A percentile compares a stretch with the other conserved stretches of the same genome.
Conservation (phyloP, 2,797 vertebrate species). For the Pyrocephalus nanus region DNA sequence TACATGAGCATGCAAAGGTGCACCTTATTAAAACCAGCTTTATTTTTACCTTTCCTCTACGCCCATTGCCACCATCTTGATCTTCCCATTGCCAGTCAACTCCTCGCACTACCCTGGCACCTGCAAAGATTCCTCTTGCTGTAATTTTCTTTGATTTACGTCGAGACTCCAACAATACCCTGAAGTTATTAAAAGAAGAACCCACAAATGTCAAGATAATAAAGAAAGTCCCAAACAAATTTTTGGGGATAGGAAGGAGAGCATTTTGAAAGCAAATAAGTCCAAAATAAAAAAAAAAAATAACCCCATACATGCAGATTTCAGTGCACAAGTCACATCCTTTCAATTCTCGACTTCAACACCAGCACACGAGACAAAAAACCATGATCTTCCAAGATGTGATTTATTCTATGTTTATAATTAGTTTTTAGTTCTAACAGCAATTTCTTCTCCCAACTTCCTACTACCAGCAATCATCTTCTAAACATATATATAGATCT, state of each 20-base stretch:
- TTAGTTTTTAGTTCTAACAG: not conserved
- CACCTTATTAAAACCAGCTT: not conserved
- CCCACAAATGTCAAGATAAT: conserved; percentile 37
- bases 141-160: conserved; percentile 99
- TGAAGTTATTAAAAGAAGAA: conserved; percentile 74
- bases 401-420: not conserved
- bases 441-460: not conserved
- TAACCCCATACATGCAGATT: not conserved
- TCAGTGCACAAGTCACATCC: not conserved
- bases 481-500: not conserved
- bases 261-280: not conserved
- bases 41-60: conserved; percentile 92
- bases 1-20: not conserved
- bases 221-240: not conserved
- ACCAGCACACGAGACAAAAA: not conserved
- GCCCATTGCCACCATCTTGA: conserved; percentile 97
- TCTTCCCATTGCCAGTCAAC: conserved; percentile 99
- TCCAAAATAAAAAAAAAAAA: not conserved
- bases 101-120: conserved; percentile 94
- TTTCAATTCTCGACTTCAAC: not conserved
- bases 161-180: conserved; percentile 96
- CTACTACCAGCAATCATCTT: not conserved
- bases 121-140: conserved; percentile 96
- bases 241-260: not conserved
- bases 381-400: fast-evolving